Conservation (phyloP, 2,888 invertebrate genomes). For the Falcaria lacertinaria region DNA sequence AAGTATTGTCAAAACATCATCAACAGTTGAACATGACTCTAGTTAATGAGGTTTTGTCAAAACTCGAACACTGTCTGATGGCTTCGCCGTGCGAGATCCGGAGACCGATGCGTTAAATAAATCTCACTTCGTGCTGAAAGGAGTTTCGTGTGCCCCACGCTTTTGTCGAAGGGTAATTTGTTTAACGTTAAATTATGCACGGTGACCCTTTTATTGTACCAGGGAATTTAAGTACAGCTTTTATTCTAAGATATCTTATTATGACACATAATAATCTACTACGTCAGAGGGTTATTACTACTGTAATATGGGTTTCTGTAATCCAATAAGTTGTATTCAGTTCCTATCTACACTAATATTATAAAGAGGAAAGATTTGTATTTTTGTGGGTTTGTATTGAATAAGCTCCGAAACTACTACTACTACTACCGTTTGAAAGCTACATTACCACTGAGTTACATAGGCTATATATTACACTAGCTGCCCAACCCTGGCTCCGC, state of each 20-base stretch:
- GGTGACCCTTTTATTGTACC: neutral
- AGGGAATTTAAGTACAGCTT: neutral
- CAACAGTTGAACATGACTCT: neutral
- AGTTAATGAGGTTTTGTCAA: neutral
- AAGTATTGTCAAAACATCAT: too few relatives aligned
- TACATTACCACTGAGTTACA: too few relatives aligned
- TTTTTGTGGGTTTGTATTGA: too few relatives aligned
- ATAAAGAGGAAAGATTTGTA: too few relatives aligned
- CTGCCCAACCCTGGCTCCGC: too few relatives aligned
- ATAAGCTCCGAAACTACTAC: too few relatives aligned
- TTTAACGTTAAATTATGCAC: neutral
- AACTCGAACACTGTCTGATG: neutral
- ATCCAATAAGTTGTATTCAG: too few relatives aligned
- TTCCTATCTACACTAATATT: too few relatives aligned
- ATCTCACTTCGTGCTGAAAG: neutral
- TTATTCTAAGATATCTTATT: neutral
- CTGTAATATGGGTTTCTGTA: slow-evolving; percentile 9
- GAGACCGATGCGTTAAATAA: slow-evolving; percentile 1
- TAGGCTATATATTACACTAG: too few relatives aligned
- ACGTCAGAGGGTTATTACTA: slow-evolving; percentile 9
- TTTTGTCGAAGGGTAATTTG: neutral
- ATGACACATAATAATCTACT: neutral
- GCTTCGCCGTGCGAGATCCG: neutral
- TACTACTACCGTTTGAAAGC: too few relatives aligned
- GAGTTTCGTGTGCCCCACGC: neutral